phyloP scores from a whole-genome alignment of 2,888 invertebrate species.

The Fragum fragum region DNA sequence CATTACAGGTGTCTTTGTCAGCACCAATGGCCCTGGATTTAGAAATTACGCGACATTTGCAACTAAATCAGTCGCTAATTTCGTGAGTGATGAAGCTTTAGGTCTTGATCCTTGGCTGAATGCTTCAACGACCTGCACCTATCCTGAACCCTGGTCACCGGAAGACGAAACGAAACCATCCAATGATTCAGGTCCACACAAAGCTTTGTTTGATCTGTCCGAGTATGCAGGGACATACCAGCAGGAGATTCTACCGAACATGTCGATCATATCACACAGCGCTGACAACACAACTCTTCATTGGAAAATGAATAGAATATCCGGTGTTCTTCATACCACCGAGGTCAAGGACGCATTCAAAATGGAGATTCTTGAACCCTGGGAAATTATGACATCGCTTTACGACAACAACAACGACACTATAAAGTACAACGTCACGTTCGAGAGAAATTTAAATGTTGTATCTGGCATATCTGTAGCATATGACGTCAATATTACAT shows the following conservation, averaged over 20 bases:
- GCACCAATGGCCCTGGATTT: slow-evolving; percentile 48
- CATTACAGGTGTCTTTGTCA: slow-evolving; percentile 48
- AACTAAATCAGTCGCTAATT: slow-evolving; percentile 33
- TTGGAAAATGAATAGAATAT: slow-evolving; percentile 22
- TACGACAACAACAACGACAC: slow-evolving; percentile 28
- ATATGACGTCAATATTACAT: slow-evolving; percentile 41
- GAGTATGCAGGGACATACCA: slow-evolving; percentile 51
- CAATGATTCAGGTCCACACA: neutral
- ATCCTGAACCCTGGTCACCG: slow-evolving; percentile 56
- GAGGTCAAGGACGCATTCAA: slow-evolving; percentile 47
- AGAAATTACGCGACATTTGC: slow-evolving; percentile 3
- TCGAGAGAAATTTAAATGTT: slow-evolving; percentile 5
- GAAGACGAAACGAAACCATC: neutral
- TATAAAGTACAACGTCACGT: slow-evolving; percentile 21
- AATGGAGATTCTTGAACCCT: slow-evolving; percentile 47
- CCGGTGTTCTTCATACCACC: slow-evolving; percentile 45
- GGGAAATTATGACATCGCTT: slow-evolving; percentile 30
- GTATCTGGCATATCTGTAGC: slow-evolving; percentile 5
- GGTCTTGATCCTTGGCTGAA: slow-evolving; percentile 71
- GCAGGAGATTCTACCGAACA: slow-evolving; percentile 29
- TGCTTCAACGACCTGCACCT: slow-evolving; percentile 65
- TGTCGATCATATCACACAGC: slow-evolving; percentile 16
- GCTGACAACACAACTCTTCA: neutral
- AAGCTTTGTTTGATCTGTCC: neutral
- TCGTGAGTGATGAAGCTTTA: slow-evolving; percentile 64